phyloP scores from a whole-genome alignment of 2,113 vertebrate species.

The Gasterosteus nipponicus region DNA sequence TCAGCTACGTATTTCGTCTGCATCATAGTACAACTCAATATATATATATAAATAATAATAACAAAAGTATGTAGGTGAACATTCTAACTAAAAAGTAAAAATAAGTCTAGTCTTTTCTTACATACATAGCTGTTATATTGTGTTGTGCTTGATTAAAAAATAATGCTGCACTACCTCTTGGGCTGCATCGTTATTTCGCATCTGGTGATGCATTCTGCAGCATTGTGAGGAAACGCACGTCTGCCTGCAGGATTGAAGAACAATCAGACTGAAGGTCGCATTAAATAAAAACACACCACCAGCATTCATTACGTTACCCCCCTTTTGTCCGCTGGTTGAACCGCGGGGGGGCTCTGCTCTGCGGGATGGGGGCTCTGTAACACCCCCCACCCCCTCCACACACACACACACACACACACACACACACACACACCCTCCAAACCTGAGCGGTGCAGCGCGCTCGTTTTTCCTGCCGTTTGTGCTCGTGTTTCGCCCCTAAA shows the following conservation, averaged over 20 bases:
- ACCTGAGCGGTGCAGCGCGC: slow-evolving; percentile 28
- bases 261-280: background rate
- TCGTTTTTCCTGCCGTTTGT: slow-evolving; percentile 9
- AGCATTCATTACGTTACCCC: background rate
- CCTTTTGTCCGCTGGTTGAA: slow-evolving; percentile 10
- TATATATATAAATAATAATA: too few species aligned
- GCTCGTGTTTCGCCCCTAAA: background rate
- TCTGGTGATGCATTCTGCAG: background rate
- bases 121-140: background rate
- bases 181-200: background rate
- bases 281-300: too few species aligned
- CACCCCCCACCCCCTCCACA: slow-evolving; percentile 38
- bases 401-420: slow-evolving; percentile 23
- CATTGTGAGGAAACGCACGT: background rate
- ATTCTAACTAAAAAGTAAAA: too few species aligned
- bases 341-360: slow-evolving; percentile 46
- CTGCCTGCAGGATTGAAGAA: background rate
- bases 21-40: too few species aligned
- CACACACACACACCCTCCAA: slow-evolving; percentile 24
- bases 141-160: background rate
- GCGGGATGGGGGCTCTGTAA: slow-evolving; percentile 19
- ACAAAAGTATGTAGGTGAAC: background rate
- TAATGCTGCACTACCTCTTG: background rate
- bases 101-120: background rate
- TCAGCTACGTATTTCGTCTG: too few species aligned